A percentile compares a stretch with the other conserved stretches of the same genome.
Evolutionary conservation across 1,140 invertebrate species (phyloP).

Genomic region (Drosophila leontia): DNA sequence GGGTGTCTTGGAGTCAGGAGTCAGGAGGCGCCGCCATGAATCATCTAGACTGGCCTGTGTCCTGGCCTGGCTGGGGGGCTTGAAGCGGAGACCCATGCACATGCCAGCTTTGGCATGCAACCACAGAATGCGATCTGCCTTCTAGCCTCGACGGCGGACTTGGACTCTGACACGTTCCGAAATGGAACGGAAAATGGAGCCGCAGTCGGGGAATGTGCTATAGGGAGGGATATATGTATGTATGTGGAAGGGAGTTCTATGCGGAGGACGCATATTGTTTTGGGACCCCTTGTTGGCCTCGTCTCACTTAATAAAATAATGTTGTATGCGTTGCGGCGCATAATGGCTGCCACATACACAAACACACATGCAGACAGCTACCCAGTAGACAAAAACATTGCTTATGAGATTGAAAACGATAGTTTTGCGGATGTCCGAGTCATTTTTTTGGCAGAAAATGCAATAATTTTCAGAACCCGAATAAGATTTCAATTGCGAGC

Average conservation of each 20-base stretch:
- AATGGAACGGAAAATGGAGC: conserved; percentile 12
- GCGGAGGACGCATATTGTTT: conserved; percentile 57
- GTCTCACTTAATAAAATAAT: conserved; percentile 78
- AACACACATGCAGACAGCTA: background rate
- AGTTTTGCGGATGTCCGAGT: too few species aligned
- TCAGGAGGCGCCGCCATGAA: conserved; percentile 14
- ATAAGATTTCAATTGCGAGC: too few species aligned
- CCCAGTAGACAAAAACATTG: too few species aligned
- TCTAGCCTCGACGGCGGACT: conserved; percentile 23
- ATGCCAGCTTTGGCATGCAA: conserved; percentile 44
- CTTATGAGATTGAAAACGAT: too few species aligned
- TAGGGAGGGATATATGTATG: background rate
- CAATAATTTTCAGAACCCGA: too few species aligned
- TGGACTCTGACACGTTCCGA: conserved; percentile 35
- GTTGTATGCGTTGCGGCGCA: conserved; percentile 70
- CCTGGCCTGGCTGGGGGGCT: too few species aligned
- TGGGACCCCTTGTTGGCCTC: conserved; percentile 16
- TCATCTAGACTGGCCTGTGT: conserved; percentile 14
- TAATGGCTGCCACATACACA: conserved; percentile 48
- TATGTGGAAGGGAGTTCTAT: too few species aligned
- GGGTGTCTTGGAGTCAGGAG: background rate
- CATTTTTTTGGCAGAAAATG: too few species aligned
- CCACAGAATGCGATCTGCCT: conserved; percentile 40
- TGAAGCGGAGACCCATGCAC: conserved; percentile 2
- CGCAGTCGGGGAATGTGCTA: background rate